Conservation (phyloP, 1,140 invertebrate genomes). For the Trichoplusia ni region DNA sequence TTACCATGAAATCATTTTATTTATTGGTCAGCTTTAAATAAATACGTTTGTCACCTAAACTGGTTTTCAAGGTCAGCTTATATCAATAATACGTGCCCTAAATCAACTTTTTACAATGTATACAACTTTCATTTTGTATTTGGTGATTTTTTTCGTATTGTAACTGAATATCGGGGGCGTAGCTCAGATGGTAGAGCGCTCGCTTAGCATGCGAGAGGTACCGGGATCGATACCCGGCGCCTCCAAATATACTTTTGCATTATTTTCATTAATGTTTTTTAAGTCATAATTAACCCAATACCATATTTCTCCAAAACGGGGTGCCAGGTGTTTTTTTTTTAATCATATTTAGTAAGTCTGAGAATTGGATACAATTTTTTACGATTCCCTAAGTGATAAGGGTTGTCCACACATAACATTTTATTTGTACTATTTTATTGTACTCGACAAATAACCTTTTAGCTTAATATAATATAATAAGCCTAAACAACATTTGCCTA, state of each 20-base stretch:
- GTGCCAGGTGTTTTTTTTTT: too few relatives aligned
- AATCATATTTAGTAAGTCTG: too few relatives aligned
- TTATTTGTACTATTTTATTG: too few relatives aligned
- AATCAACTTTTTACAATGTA: neutral
- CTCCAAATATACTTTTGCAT: neutral
- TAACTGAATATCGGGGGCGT: conserved; percentile 31
- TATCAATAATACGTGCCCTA: neutral
- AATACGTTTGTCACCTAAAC: neutral
- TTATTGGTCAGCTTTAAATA: neutral
- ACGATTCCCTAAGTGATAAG: too few relatives aligned
- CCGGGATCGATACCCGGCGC: conserved; percentile 39
- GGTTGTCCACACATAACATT: too few relatives aligned
- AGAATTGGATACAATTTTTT: too few relatives aligned
- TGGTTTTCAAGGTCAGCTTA: neutral
- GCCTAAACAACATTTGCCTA: too few relatives aligned
- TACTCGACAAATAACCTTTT: too few relatives aligned
- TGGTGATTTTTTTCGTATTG: neutral
- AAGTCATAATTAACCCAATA: too few relatives aligned
- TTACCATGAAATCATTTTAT: neutral
- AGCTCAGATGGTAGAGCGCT: conserved; percentile 44
- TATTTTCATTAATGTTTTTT: too few relatives aligned
- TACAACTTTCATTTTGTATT: neutral
- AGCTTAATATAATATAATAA: too few relatives aligned
- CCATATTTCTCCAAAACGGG: too few relatives aligned
- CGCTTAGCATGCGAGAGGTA: conserved; percentile 42